Evolutionary conservation across 64 coral and sea anemone genomes (phyloP).

Genomic region (Acropora tenuis): DNA sequence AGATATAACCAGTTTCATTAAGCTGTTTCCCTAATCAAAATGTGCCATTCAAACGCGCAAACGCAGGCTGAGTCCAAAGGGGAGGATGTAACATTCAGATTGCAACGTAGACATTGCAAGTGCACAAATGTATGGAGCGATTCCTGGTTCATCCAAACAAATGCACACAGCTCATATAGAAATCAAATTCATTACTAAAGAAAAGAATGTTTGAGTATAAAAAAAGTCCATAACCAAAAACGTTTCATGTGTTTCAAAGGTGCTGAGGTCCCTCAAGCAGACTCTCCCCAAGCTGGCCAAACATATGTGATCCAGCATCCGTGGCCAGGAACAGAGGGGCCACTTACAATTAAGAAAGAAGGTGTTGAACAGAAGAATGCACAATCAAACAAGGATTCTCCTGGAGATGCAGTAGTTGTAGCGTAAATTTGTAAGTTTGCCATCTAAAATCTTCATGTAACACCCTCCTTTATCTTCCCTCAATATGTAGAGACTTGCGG

Average conservation of each 20-base stretch:
- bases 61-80: too few species aligned
- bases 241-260: neutral
- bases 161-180: too few species aligned
- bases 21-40: too few species aligned
- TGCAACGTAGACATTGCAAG: too few species aligned
- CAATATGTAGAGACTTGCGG: neutral
- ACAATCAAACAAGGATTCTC: neutral
- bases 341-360: slow-evolving; percentile 32
- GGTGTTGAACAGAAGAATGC: slow-evolving; percentile 25
- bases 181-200: too few species aligned
- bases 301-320: slow-evolving; percentile 34
- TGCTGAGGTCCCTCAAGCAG: neutral
- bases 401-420: slow-evolving; percentile 20
- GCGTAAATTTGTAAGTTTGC: neutral
- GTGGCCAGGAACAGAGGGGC: slow-evolving; percentile 31
- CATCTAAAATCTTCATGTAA: neutral
- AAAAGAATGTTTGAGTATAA: too few species aligned
- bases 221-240: too few species aligned
- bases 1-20: too few species aligned
- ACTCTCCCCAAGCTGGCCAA: slow-evolving; percentile 15
- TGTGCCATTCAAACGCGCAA: too few species aligned
- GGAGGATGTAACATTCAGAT: too few species aligned
- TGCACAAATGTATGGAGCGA: too few species aligned
- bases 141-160: too few species aligned
- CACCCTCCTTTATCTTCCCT: neutral